A percentile compares a stretch with the other conserved stretches of the same genome.
Evolutionary conservation across 2,888 invertebrate species (phyloP).

Genomic region (Drosophila pseudotakahashii): DNA sequence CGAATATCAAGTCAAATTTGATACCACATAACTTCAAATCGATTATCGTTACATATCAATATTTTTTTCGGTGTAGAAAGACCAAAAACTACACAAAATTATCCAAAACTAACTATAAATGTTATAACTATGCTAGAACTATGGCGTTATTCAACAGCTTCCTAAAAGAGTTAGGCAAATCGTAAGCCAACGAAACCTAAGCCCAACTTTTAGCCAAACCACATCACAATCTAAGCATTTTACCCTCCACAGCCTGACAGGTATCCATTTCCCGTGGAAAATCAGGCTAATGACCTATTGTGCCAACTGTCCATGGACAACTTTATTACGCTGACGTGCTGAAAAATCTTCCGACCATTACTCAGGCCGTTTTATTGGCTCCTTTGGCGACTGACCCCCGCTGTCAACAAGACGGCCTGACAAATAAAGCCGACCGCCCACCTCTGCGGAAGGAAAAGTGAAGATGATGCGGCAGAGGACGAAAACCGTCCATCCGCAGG

Average conservation of each 20-base stretch:
- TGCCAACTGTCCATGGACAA: constrained; percentile 48
- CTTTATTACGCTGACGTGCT: constrained; percentile 77
- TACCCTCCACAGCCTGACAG: constrained; percentile 18
- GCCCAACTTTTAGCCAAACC: constrained; percentile 3
- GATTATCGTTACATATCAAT: too few relatives aligned
- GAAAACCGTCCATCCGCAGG: constrained; percentile 13
- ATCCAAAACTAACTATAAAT: too few relatives aligned
- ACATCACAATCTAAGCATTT: constrained; percentile 3
- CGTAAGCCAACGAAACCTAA: background rate
- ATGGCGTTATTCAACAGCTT: too few relatives aligned
- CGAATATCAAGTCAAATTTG: too few relatives aligned
- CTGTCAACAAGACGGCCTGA: constrained; percentile 58
- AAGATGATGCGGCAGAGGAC: constrained; percentile 46
- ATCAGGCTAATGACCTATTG: constrained; percentile 62
- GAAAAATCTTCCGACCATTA: constrained; percentile 69
- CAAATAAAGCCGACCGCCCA: constrained; percentile 54
- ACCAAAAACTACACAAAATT: too few relatives aligned
- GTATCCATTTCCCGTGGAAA: constrained; percentile 33
- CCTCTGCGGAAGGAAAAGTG: constrained; percentile 16
- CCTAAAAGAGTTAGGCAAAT: too few relatives aligned
- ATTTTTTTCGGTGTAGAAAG: too few relatives aligned
- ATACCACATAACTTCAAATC: too few relatives aligned
- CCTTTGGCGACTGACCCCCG: constrained; percentile 30
- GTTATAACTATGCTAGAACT: too few relatives aligned
- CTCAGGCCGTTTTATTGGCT: constrained; percentile 75